phyloP scores from a whole-genome alignment of 2,113 vertebrate genomes.

The Amazona vittata region DNA sequence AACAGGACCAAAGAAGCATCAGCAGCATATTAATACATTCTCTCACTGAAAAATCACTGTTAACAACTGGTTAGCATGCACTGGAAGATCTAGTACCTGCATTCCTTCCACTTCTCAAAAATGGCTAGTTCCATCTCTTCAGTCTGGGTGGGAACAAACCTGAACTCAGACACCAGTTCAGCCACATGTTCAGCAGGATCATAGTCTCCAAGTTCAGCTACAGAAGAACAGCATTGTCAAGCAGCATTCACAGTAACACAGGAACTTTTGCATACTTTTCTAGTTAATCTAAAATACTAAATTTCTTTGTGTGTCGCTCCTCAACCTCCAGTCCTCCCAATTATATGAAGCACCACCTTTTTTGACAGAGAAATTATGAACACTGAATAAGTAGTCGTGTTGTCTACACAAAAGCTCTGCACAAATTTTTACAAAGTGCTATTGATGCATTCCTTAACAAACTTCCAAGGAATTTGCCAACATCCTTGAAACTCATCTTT shows the following conservation, averaged over 20 bases:
- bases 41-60: not conserved
- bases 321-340: not conserved
- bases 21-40: not conserved
- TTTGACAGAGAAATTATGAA: not conserved
- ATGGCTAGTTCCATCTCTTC: constrained; percentile 91
- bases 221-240: constrained; percentile 35
- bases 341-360: not conserved
- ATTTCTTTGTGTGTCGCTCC: not conserved
- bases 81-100: constrained; percentile 79
- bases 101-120: constrained; percentile 94
- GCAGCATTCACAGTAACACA: not conserved
- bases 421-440: not conserved
- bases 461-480: not conserved
- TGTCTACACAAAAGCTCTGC: not conserved
- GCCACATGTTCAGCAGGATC: constrained; percentile 89
- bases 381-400: not conserved
- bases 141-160: constrained; percentile 91
- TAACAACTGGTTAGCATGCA: not conserved
- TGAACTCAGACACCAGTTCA: constrained; percentile 95
- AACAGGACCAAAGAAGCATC: not conserved
- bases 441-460: not conserved
- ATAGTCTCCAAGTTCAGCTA: constrained; percentile 94
- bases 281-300: not conserved
- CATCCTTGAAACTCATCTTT: not conserved
- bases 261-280: not conserved